Conservation (phyloP, 2,797 vertebrate genomes). For the Ateles fusciceps region DNA sequence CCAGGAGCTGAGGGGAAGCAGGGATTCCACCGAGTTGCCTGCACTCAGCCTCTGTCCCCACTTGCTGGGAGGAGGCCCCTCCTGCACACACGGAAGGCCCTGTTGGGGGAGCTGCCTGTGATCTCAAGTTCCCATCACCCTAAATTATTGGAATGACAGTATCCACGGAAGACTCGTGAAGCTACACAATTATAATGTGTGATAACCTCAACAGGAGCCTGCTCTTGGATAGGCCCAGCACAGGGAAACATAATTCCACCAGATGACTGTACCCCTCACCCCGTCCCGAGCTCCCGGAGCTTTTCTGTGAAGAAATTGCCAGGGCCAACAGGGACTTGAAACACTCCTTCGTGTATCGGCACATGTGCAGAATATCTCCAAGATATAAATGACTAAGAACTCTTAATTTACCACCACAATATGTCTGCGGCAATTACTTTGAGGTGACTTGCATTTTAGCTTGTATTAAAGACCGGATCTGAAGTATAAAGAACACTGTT, state of each 20-base stretch:
- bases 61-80: no score
- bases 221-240: fast-evolving
- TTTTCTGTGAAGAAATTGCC: background rate
- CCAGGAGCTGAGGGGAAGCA: background rate
- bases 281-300: fast-evolving
- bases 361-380: background rate
- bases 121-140: no score
- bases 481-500: fast-evolving
- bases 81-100: no score
- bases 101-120: fast-evolving
- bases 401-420: background rate
- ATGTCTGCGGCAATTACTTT: no score
- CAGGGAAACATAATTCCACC: fast-evolving
- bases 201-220: fast-evolving
- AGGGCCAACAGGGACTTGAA: no score
- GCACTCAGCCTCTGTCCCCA: background rate
- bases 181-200: background rate
- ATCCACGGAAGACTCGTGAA: background rate
- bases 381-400: no score
- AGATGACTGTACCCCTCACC: fast-evolving
- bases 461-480: background rate
- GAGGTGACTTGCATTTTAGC: background rate
- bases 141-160: no score
- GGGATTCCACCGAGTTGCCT: background rate
- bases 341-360: fast-evolving